phyloP scores from a whole-genome alignment of 2,113 vertebrate species.

The Ammospiza nelsoni region DNA sequence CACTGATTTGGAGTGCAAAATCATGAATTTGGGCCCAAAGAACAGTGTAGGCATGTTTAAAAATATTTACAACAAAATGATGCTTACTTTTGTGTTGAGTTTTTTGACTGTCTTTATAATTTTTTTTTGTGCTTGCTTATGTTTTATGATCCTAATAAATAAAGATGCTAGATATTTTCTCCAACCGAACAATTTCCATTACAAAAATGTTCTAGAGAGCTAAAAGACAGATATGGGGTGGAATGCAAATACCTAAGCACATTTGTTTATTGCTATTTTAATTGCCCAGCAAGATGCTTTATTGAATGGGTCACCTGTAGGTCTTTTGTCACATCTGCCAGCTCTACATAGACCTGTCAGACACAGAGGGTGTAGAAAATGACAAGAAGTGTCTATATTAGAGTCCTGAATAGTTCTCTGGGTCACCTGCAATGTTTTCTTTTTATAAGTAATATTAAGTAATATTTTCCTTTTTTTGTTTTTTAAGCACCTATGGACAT shows the following conservation, averaged over 20 bases:
- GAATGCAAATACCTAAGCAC: neutral
- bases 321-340: neutral
- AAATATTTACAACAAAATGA: neutral
- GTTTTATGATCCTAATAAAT: neutral
- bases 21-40: neutral
- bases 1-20: neutral
- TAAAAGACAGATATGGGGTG: neutral
- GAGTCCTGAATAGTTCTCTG: neutral
- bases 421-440: neutral
- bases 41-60: neutral
- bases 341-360: neutral
- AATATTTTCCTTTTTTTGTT: neutral
- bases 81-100: neutral
- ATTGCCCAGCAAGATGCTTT: neutral
- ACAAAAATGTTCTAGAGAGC: neutral
- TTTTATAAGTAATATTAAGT: neutral
- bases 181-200: neutral
- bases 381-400: neutral
- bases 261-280: neutral
- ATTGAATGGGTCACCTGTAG: neutral
- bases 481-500: fast-evolving
- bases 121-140: neutral
- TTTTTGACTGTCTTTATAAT: neutral
- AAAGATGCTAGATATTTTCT: neutral
- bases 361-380: neutral